phyloP scores from a whole-genome alignment of 1,140 invertebrate species.

The Trinorchestia longiramus region DNA sequence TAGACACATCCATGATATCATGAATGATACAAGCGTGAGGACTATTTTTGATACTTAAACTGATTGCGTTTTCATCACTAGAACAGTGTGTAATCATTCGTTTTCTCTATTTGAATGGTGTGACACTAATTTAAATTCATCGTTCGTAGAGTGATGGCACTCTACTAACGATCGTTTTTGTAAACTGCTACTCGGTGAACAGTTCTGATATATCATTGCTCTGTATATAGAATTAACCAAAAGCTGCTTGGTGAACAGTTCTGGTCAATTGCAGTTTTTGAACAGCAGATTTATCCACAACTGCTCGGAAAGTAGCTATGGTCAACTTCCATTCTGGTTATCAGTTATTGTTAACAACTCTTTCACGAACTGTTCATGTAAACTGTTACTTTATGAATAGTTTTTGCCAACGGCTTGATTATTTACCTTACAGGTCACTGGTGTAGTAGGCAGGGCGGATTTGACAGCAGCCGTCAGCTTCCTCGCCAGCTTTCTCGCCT shows the following conservation, averaged over 20 bases:
- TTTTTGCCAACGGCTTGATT: background rate
- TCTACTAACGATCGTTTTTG: background rate
- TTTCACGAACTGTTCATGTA: background rate
- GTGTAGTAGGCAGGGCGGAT: conserved; percentile 49
- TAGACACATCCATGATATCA: too few relatives aligned
- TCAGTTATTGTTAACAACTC: background rate
- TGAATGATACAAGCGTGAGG: too few relatives aligned
- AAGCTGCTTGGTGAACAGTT: background rate
- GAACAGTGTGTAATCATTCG: too few relatives aligned
- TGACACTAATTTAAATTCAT: too few relatives aligned
- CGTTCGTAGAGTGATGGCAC: too few relatives aligned
- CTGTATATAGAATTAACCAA: background rate
- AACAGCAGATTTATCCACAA: background rate
- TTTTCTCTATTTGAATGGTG: too few relatives aligned
- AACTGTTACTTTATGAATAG: background rate
- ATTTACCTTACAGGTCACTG: background rate
- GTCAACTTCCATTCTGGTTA: background rate
- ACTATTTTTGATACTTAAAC: too few relatives aligned
- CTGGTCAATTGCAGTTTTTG: background rate
- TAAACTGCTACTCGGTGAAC: background rate
- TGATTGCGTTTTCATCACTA: too few relatives aligned
- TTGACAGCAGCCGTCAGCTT: conserved; percentile 25
- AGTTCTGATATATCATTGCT: background rate
- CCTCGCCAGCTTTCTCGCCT: conserved; percentile 24
- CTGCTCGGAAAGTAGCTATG: background rate